phyloP scores from a whole-genome alignment of 2,888 invertebrate genomes.

The Oligia fasciuncula region DNA sequence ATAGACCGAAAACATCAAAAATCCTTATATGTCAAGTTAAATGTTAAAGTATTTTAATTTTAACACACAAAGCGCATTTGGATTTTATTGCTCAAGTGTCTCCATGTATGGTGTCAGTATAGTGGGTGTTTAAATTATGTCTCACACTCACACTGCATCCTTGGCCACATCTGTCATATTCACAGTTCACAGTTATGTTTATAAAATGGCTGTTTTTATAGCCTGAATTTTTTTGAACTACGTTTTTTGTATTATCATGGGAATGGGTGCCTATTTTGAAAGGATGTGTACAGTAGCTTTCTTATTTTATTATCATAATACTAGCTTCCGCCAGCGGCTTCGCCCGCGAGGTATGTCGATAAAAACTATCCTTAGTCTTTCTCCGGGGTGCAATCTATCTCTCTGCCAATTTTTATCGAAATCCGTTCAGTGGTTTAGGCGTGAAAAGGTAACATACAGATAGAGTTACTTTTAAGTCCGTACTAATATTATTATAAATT shows the following conservation, averaged over 20 bases:
- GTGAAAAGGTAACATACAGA: too few species aligned
- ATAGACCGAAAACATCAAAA: conserved; percentile 3
- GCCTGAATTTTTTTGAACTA: conserved; percentile 6
- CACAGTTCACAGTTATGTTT: conserved; percentile 28
- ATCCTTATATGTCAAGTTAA: conserved; percentile 13
- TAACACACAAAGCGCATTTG: conserved; percentile 12
- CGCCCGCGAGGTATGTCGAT: too few species aligned
- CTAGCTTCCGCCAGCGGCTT: too few species aligned
- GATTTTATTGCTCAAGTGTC: conserved; percentile 26
- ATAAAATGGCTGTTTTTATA: conserved; percentile 4
- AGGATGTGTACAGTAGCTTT: conserved; percentile 18
- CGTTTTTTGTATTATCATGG: conserved; percentile 29
- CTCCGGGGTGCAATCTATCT: too few species aligned
- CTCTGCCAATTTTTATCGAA: too few species aligned
- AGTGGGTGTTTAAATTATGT: conserved; percentile 50
- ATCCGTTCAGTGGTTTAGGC: too few species aligned
- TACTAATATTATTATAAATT: too few species aligned
- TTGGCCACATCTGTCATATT: conserved; percentile 46
- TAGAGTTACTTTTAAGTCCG: too few species aligned
- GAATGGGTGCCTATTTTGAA: conserved; percentile 17
- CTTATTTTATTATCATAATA: neutral
- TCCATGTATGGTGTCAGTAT: conserved; percentile 34
- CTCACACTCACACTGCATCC: conserved; percentile 54
- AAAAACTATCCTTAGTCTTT: too few species aligned
- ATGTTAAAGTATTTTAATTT: conserved; percentile 21